These are phyloP conservation scores for Tyrophagus putrescentiae DNA, from an alignment of 1,140 invertebrate genomes.

Conservation along the genomic window DNA sequence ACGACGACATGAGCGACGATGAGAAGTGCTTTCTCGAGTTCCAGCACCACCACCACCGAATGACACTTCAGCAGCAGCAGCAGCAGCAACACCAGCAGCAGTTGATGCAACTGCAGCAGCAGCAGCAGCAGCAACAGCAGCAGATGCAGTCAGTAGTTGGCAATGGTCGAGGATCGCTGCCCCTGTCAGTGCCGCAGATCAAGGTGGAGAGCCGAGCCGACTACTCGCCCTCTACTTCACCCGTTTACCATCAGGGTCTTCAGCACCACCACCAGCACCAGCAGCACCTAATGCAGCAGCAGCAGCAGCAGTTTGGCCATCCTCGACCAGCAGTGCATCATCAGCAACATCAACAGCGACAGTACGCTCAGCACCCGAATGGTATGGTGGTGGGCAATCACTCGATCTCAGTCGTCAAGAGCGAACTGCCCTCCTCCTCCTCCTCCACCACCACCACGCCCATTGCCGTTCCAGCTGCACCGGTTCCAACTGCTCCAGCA, in stretches of 20 bases:
- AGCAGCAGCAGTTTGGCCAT: not conserved
- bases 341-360: not conserved
- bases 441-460: slow-evolving; percentile 34
- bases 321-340: not conserved
- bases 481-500: not conserved
- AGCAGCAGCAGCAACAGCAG: too few species aligned
- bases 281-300: not conserved
- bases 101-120: too few species aligned
- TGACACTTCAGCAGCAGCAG: not conserved
- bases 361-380: not conserved
- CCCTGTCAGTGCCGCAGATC: too few species aligned
- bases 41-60: not conserved
- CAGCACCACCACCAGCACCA: not conserved
- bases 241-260: not conserved
- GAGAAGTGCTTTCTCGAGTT: not conserved
- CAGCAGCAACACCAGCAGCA: not conserved
- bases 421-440: slow-evolving; percentile 29
- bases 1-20: slow-evolving; percentile 13
- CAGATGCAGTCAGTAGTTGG: too few species aligned
- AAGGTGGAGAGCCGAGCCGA: not conserved
- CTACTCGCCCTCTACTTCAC: not conserved
- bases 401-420: slow-evolving; percentile 38
- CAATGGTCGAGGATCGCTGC: too few species aligned
- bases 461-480: slow-evolving; percentile 25
- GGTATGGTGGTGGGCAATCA: slow-evolving; percentile 24